Evolutionary conservation across 2,113 vertebrate genomes (phyloP), one percentile per base, ranked within the genome.

Genomic region (Morone saxatilis): DNA sequence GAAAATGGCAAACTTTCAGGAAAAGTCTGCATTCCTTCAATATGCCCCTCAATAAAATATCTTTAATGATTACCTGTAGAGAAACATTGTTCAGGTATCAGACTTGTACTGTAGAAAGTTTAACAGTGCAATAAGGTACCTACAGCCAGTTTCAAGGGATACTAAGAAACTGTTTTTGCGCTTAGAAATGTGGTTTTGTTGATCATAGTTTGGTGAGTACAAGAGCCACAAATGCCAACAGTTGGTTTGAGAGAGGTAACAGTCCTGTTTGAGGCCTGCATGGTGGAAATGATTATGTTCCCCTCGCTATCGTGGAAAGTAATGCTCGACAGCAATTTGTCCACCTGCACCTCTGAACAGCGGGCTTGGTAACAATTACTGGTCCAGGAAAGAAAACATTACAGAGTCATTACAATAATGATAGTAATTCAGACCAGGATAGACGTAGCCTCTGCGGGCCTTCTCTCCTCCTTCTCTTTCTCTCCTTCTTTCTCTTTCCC

Each of bases 321-420:
- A 81, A 86, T 72, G 83, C 87, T 87, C 59, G 38, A 74, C 81
- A 86, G 91, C 80, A 88, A 94, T 92, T 93, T 94, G 92, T 94
- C 90, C 94, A 95, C 91, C 93, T 95, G 93, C 84, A 83, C 86
- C 88, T 88, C 87, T 92, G 89, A 94, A 85, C 90, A 86, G 85
- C 78, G 57, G 88, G 91, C 84, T 94, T 93, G 94, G 90, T 89
- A 95, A 94, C 93, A 94, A 94, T 94, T 94, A 95, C 91, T 89
- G 88, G 85, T 71, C 88, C 93, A 89, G 93, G 93, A 94, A 94
- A 94, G 92, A 90, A 94, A 94, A 94, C 92, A 95, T 94, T 93
- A 95, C 84, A 88, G 91, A 94, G 90, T 89, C 93, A 94, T 95
- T 95, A 95, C 87, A 92, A 89, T 96, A 95, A 96, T 94, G 92